Percentiles rank a stretch among this genome's conserved stretches.
Conservation (phyloP, 2,113 vertebrate species). For the Amphiprion ocellaris region DNA sequence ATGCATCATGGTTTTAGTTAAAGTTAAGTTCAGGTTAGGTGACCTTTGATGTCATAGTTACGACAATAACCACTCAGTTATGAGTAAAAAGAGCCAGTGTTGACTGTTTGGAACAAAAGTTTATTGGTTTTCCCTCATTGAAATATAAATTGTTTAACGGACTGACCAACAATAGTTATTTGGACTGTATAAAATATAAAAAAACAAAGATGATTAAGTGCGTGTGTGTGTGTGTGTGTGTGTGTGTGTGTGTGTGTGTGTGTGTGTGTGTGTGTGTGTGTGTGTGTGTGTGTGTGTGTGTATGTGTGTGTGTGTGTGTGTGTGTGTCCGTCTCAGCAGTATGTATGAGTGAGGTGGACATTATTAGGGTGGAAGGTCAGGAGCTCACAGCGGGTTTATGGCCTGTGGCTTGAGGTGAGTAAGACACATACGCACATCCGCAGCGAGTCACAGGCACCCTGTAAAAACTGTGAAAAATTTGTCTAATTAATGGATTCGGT, state of each 20-base stretch:
- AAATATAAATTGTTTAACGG: neutral
- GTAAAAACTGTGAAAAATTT: slow-evolving; percentile 53
- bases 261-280: too few relatives aligned
- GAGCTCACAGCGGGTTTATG: slow-evolving; percentile 56
- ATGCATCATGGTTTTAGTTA: too few relatives aligned
- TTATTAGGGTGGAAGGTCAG: slow-evolving; percentile 66
- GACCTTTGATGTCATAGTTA: neutral
- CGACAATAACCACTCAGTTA: slow-evolving; percentile 2
- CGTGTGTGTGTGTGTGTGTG: neutral
- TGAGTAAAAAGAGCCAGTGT: neutral
- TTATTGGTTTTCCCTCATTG: neutral
- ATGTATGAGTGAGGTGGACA: slow-evolving; percentile 48
- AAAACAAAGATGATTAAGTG: neutral
- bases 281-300: neutral
- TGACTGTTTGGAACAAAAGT: neutral
- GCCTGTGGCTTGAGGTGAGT: slow-evolving; percentile 58
- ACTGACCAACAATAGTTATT: neutral
- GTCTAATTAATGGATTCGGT: slow-evolving; percentile 37
- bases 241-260: too few relatives aligned
- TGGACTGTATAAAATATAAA: neutral
- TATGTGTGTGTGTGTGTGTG: neutral
- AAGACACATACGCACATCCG: slow-evolving; percentile 60
- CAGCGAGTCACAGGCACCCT: slow-evolving; percentile 47
- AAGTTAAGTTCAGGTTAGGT: neutral
- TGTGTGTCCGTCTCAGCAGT: neutral